phyloP scores from a whole-genome alignment of 2,888 invertebrate genomes.

The Dorcus hopei region DNA sequence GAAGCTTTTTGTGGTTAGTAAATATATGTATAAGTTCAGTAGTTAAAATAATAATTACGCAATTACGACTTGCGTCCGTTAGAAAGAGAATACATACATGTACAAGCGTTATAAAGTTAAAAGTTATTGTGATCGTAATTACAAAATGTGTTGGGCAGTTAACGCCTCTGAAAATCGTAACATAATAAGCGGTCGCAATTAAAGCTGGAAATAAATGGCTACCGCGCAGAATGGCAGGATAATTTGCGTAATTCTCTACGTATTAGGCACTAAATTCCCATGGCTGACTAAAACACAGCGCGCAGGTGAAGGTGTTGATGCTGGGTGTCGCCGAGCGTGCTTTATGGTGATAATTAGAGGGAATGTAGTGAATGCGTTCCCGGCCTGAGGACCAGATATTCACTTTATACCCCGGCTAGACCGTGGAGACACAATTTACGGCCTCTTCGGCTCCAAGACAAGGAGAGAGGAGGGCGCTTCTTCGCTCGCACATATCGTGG shows the following conservation, averaged over 20 bases:
- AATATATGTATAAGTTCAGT: too few relatives aligned
- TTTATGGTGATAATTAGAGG: slow-evolving; percentile 42
- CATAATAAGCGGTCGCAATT: not conserved
- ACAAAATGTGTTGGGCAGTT: too few relatives aligned
- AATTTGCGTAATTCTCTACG: slow-evolving; percentile 16
- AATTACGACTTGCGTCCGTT: too few relatives aligned
- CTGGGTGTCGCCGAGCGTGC: slow-evolving; percentile 35
- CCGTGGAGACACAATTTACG: not conserved
- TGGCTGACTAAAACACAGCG: slow-evolving; percentile 7
- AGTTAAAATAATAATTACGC: too few relatives aligned
- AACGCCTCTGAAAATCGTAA: too few relatives aligned
- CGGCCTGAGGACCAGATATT: slow-evolving; percentile 22
- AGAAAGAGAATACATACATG: too few relatives aligned
- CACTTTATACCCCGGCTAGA: not conserved
- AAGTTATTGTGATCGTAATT: too few relatives aligned
- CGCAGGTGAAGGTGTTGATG: slow-evolving; percentile 35
- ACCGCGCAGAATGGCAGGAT: slow-evolving; percentile 8
- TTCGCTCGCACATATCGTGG: slow-evolving; percentile 27
- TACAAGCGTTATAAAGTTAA: too few relatives aligned
- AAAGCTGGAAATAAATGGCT: slow-evolving; percentile 5
- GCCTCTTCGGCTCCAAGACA: not conserved
- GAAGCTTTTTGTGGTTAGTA: too few relatives aligned
- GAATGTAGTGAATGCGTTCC: slow-evolving; percentile 39
- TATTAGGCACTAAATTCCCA: slow-evolving; percentile 12
- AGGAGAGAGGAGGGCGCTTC: slow-evolving; percentile 8